Evolutionary conservation across 2,888 invertebrate genomes (phyloP).

Genomic region (Epistrophe eligans): DNA sequence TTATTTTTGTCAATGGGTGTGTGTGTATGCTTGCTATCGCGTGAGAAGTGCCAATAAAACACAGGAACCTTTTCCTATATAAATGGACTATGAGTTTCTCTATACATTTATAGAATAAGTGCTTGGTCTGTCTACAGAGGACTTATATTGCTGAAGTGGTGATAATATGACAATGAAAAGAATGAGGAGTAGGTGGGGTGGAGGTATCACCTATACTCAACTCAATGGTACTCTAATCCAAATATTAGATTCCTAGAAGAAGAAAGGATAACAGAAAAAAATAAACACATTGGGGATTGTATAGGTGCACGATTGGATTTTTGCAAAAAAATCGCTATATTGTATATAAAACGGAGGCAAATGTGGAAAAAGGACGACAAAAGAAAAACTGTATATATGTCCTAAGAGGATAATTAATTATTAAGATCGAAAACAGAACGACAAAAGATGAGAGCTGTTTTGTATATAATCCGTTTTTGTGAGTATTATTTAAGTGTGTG

Average conservation of each 20-base stretch:
- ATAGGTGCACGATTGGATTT: conserved; percentile 38
- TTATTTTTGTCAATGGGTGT: background rate
- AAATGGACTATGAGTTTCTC: conserved; percentile 8
- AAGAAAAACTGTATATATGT: conserved; percentile 31
- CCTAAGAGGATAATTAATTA: conserved; percentile 75
- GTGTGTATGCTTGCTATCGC: conserved; percentile 35
- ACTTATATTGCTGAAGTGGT: conserved; percentile 61
- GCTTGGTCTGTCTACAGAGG: conserved; percentile 31
- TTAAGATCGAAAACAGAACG: conserved; percentile 73
- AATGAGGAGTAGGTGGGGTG: background rate
- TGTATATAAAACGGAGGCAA: conserved; percentile 13
- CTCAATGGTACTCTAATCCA: conserved; percentile 64
- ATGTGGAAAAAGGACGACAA: conserved; percentile 4
- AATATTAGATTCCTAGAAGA: conserved; percentile 45
- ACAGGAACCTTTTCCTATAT: conserved; percentile 44
- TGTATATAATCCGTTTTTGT: conserved; percentile 54
- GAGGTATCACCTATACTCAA: conserved; percentile 22
- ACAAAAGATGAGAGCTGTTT: conserved; percentile 51
- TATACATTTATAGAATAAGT: background rate
- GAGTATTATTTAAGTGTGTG: conserved; percentile 51
- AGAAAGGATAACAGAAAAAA: conserved; percentile 58
- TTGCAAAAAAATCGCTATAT: background rate
- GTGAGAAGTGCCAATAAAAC: conserved; percentile 74
- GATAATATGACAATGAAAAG: conserved; percentile 56
- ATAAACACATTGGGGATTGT: conserved; percentile 15